Percentiles rank a stretch among this genome's conserved stretches.
Conservation (phyloP, 1,140 invertebrate species). For the Drosophila tristis region DNA sequence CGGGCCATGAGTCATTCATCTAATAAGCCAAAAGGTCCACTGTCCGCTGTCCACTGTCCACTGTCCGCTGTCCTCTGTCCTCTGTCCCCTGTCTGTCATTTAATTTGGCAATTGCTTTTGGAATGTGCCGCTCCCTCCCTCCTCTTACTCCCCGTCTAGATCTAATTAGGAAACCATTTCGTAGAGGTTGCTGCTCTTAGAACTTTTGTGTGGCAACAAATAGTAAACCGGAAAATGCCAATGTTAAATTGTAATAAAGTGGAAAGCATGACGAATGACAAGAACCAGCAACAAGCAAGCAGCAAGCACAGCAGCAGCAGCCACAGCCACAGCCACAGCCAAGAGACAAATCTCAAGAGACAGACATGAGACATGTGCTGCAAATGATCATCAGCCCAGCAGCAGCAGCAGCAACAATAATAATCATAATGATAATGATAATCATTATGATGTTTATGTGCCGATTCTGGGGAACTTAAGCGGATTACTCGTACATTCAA, state of each 20-base stretch:
- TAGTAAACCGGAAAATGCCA: conserved; percentile 48
- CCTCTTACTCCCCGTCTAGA: conserved; percentile 3
- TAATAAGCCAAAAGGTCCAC: conserved; percentile 32
- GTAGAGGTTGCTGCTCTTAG: conserved; percentile 26
- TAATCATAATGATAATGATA: conserved; percentile 40
- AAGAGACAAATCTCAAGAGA: conserved; percentile 12
- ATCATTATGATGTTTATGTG: conserved; percentile 65
- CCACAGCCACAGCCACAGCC: conserved; percentile 24
- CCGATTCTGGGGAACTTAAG: conserved; percentile 77
- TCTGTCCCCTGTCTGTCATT: conserved; percentile 6
- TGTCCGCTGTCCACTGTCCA: background rate
- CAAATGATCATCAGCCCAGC: conserved; percentile 20
- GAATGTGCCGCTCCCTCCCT: conserved; percentile 21
- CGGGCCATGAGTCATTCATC: conserved; percentile 39
- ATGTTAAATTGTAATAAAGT: conserved; percentile 55
- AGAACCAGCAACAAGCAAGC: conserved; percentile 34
- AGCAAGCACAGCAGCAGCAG: conserved; percentile 34
- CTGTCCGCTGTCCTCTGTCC: background rate
- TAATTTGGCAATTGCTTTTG: conserved; percentile 53
- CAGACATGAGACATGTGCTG: background rate
- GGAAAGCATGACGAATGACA: conserved; percentile 72
- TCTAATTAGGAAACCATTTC: conserved; percentile 73
- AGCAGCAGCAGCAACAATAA: conserved; percentile 13
- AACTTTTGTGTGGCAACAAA: conserved; percentile 43
- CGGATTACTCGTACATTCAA: conserved; percentile 58